Conservation (phyloP, 2,888 invertebrate species). For the Lepidochitona cinerea region DNA sequence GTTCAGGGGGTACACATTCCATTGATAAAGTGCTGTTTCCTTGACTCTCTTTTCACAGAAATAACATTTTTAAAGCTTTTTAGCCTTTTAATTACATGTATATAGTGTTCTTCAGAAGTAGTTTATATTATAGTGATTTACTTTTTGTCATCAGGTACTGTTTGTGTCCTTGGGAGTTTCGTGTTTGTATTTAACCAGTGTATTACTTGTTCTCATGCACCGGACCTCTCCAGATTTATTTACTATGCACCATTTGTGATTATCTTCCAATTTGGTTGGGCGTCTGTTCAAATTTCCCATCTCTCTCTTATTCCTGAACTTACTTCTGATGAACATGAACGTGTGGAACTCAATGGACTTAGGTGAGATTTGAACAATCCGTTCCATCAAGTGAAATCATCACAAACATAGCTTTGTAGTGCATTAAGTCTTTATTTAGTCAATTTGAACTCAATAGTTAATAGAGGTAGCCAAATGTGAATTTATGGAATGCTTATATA, state of each 20-base stretch:
- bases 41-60: no score
- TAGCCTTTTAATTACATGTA: no score
- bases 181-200: slow-evolving; percentile 90
- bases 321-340: slow-evolving; percentile 65
- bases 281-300: slow-evolving; percentile 91
- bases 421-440: not conserved
- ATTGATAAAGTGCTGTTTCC: no score
- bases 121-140: slow-evolving; percentile 87
- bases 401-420: not conserved
- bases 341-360: slow-evolving; percentile 71
- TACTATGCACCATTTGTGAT: slow-evolving; percentile 74
- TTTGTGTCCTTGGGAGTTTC: slow-evolving; percentile 83
- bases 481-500: no score
- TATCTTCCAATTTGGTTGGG: slow-evolving; percentile 94
- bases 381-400: no score
- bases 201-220: slow-evolving; percentile 77
- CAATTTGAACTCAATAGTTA: not conserved
- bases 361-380: slow-evolving; percentile 63
- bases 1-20: no score
- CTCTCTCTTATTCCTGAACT: slow-evolving; percentile 84
- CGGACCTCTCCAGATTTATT: slow-evolving; percentile 72
- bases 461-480: not conserved
- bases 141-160: no score
- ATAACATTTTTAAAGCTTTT: no score
- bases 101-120: no score